Evolutionary conservation across 2,888 invertebrate species (phyloP), one percentile per base, ranked within the genome.

Genomic region (Ochropacha duplaris): DNA sequence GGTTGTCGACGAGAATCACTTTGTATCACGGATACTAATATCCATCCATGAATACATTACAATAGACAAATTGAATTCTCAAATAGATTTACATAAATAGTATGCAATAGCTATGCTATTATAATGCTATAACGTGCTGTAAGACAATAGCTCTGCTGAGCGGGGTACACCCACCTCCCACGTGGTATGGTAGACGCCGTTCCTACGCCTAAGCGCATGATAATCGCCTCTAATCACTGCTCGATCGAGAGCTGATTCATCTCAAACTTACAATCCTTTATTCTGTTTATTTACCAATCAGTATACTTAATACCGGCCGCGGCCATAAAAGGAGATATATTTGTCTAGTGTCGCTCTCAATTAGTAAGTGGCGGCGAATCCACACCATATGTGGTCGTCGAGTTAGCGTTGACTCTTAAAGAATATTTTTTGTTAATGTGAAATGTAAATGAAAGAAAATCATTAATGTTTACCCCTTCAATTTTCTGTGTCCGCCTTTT

Each of bases 241-340:
- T 72, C 86, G 88, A 91, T 91, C 90, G 86, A 82, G 84, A 83
- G 83, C 90, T 91, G 90, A 92, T 90, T 90, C 91, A 91, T 86
- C 87, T 82, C 73, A 61, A 76, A 76, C 79, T 82, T 81, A 81
- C 76, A 71, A 85, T 87, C 81, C 84, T 84, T 81, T 85, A 83
- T 80, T 76, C 82, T 87, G 87, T 91, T 91, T 90, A 89, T 90
- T 90, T 88, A 90, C 85, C 87, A 88, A 91, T 90, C 88, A 88
- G 85, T 85, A 78, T 80, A 78, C 78, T 84, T 89, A 85, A 88
- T 88, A 78, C 86, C 74, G 72, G 72, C 72, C 80, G 83, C 78
- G 78, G 78, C 90, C 87, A 89, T 91, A 92, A 90, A 92, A 89
- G 89, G 89, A 81, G 84, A 86, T 89, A 84, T 89, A 90, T 92